Conservation (phyloP, 1,140 invertebrate species). For the Drosophila nigromelanica region DNA sequence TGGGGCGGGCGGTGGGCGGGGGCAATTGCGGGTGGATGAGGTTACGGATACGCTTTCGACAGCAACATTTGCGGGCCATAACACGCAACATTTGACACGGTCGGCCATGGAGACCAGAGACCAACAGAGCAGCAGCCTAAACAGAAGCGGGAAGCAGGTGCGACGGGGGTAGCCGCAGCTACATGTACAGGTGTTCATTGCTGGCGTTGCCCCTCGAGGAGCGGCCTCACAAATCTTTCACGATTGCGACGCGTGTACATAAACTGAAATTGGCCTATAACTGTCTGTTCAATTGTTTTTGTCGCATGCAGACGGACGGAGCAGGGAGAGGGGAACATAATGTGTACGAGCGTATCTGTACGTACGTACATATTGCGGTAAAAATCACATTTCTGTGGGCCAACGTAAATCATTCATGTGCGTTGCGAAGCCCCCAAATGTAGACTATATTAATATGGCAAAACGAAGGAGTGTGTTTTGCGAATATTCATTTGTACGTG, state of each 20-base stretch:
- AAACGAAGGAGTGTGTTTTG: constrained; percentile 71
- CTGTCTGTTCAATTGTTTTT: constrained; percentile 81
- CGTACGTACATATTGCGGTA: constrained; percentile 77
- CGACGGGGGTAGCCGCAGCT: neutral
- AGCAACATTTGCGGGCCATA: constrained; percentile 78
- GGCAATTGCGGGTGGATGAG: constrained; percentile 29
- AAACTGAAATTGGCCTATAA: constrained; percentile 80
- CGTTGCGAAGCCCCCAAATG: constrained; percentile 57
- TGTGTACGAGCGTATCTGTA: neutral
- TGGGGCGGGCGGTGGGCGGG: neutral
- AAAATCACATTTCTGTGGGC: constrained; percentile 76
- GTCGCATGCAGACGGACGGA: constrained; percentile 16
- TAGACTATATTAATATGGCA: constrained; percentile 82
- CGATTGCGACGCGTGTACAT: constrained; percentile 74
- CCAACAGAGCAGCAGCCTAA: constrained; percentile 14
- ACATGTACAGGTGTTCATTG: constrained; percentile 59
- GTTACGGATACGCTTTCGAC: constrained; percentile 70
- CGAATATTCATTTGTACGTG: constrained; percentile 82
- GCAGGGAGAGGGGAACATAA: neutral
- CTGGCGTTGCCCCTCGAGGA: neutral
- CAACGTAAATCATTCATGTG: constrained; percentile 76
- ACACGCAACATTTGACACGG: constrained; percentile 80
- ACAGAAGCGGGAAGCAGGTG: constrained; percentile 16
- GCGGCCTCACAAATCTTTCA: constrained; percentile 68
- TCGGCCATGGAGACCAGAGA: constrained; percentile 35